Conservation (phyloP, 2,113 vertebrate species). For the Eclectus roratus region DNA sequence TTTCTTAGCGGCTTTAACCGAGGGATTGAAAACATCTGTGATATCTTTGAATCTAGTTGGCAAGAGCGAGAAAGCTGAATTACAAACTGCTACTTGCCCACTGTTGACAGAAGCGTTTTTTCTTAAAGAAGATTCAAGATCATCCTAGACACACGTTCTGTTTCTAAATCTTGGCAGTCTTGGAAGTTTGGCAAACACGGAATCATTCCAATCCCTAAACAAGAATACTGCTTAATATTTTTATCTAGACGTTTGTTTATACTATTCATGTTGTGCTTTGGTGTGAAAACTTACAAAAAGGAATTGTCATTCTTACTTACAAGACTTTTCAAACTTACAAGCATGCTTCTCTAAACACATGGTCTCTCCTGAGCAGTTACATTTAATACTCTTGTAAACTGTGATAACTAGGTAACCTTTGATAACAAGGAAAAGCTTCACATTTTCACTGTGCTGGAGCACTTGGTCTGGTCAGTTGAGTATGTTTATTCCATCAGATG, state of each 20-base stretch:
- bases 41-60: conserved; percentile 4
- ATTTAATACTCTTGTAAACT: neutral
- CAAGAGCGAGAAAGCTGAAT: neutral
- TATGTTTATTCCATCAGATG: neutral
- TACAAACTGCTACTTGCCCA: neutral
- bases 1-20: neutral
- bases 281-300: neutral
- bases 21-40: neutral
- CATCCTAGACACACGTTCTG: neutral
- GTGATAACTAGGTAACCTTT: neutral
- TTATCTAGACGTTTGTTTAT: neutral
- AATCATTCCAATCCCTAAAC: neutral
- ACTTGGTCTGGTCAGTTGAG: neutral
- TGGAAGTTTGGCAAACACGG: neutral
- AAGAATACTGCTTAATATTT: neutral
- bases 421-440: neutral
- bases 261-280: neutral
- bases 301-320: neutral
- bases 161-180: neutral
- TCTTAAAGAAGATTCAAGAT: neutral
- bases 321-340: neutral
- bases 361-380: neutral
- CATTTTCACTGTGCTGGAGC: neutral
- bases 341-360: neutral
- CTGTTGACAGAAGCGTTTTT: conserved; percentile 20